phyloP scores from a whole-genome alignment of 2,888 invertebrate genomes.

The Philonicus albiceps region DNA sequence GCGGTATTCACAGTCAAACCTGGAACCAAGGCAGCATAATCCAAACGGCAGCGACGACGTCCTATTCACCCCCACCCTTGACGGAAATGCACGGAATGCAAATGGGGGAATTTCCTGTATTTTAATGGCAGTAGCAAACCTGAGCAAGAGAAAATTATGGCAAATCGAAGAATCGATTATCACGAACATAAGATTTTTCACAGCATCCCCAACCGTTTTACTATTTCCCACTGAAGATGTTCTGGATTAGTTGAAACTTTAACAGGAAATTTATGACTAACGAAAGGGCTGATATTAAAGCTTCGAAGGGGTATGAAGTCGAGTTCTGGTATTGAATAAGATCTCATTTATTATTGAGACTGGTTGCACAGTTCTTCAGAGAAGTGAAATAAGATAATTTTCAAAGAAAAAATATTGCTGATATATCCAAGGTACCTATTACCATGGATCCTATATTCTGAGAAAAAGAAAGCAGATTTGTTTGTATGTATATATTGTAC shows the following conservation, averaged over 20 bases:
- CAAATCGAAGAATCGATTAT: constrained; percentile 4
- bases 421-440: neutral
- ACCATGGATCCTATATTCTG: no score
- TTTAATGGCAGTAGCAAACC: neutral
- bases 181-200: neutral
- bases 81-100: neutral
- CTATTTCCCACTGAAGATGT: neutral
- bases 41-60: neutral
- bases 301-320: neutral
- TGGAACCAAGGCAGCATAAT: neutral
- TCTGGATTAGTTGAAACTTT: neutral
- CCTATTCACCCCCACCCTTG: neutral
- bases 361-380: neutral
- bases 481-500: no score
- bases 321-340: neutral
- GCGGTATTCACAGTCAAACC: neutral
- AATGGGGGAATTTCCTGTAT: constrained; percentile 1
- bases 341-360: neutral
- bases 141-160: constrained; percentile 5
- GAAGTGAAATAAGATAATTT: neutral
- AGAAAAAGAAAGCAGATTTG: no score
- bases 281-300: neutral
- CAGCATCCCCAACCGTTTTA: neutral
- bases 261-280: neutral
- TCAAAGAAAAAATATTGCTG: neutral